Evolutionary conservation across 2,888 invertebrate genomes (phyloP).

Genomic region (Sminthurides aquaticus): DNA sequence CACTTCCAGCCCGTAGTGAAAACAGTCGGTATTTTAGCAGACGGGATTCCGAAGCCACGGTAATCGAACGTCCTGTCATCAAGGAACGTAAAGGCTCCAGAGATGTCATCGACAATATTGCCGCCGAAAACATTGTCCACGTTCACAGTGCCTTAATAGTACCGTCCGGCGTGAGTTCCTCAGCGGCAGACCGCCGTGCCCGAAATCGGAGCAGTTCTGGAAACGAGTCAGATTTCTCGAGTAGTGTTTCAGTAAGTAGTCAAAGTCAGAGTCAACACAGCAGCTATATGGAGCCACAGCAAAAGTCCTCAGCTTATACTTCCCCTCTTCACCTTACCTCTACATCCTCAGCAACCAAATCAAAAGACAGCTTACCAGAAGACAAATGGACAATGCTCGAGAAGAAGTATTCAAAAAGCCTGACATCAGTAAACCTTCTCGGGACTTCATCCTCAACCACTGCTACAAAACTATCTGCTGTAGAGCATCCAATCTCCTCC

Average conservation of each 20-base stretch:
- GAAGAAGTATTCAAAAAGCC: conserved; percentile 44
- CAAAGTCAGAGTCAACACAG: conserved; percentile 22
- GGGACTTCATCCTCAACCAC: conserved; percentile 20
- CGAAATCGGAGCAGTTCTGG: conserved; percentile 40
- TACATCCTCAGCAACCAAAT: background rate
- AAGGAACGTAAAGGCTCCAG: conserved; percentile 18
- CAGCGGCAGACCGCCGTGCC: conserved; percentile 33
- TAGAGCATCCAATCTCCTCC: background rate
- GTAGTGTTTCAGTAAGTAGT: conserved; percentile 32
- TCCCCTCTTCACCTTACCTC: conserved; percentile 10
- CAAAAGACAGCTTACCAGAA: conserved; percentile 18
- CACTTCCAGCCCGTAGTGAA: conserved; percentile 29
- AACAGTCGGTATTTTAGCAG: conserved; percentile 22
- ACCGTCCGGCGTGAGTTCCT: background rate
- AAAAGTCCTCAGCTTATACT: background rate
- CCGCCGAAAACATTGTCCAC: conserved; percentile 1
- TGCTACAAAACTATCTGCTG: conserved; percentile 1
- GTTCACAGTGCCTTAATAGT: background rate
- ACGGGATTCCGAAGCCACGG: conserved; percentile 41
- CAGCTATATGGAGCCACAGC: background rate
- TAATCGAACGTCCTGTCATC: conserved; percentile 38
- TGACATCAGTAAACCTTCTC: conserved; percentile 38
- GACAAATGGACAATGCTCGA: conserved; percentile 43
- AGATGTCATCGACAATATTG: background rate
- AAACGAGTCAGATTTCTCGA: conserved; percentile 40